These are phyloP conservation scores for Prionailurus viverrinus DNA, from an alignment of 2,113 vertebrate species.

Conservation along the genomic window DNA sequence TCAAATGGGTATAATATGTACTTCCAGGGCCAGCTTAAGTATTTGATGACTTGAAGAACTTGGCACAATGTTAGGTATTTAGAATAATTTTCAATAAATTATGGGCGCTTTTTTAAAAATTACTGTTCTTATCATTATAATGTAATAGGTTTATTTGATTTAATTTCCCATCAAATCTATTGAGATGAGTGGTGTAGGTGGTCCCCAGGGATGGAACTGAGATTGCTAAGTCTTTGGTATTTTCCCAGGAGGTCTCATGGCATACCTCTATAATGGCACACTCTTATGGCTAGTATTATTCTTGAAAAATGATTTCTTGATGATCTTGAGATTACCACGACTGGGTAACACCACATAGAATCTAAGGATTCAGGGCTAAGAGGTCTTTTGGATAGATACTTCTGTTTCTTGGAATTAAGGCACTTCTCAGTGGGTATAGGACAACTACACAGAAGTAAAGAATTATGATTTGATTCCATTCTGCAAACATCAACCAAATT, in stretches of 20 bases:
- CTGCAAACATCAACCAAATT: background rate
- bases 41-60: constrained; percentile 24
- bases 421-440: background rate
- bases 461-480: background rate
- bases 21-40: background rate
- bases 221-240: background rate
- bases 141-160: constrained; percentile 16
- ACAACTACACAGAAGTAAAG: background rate
- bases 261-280: too few species aligned
- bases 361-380: background rate
- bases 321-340: background rate
- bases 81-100: background rate
- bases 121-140: background rate
- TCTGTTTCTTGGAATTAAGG: background rate
- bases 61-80: background rate
- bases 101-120: background rate
- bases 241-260: background rate
- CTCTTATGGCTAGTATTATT: background rate
- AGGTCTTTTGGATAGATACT: background rate
- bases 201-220: background rate
- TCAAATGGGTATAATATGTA: background rate
- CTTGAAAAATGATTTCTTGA: background rate
- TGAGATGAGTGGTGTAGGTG: background rate
- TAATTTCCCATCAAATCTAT: background rate
- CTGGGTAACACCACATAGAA: background rate